phyloP scores from a whole-genome alignment of 2,113 vertebrate species.

The Scartelaos histophorus region DNA sequence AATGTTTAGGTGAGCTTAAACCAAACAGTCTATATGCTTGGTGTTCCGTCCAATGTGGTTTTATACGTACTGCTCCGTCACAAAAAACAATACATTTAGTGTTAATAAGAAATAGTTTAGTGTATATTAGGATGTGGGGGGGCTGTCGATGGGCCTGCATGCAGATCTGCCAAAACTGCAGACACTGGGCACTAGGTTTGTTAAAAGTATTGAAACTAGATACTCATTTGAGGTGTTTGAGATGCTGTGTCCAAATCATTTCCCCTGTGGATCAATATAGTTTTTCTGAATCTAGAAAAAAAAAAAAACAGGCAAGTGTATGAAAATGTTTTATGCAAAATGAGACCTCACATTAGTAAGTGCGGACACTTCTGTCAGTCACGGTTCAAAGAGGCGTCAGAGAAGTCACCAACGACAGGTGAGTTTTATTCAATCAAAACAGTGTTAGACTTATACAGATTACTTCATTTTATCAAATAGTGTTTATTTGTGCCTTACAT shows the following conservation, averaged over 20 bases:
- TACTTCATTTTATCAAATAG: too few relatives aligned
- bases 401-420: not conserved
- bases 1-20: too few relatives aligned
- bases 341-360: not conserved
- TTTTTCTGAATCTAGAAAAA: too few relatives aligned
- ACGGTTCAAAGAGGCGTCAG: not conserved
- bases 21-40: too few relatives aligned
- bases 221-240: too few relatives aligned
- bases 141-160: too few relatives aligned
- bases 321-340: constrained; percentile 1
- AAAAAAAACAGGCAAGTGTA: not conserved
- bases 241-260: too few relatives aligned
- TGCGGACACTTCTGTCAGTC: not conserved
- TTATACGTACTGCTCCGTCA: constrained; percentile 32
- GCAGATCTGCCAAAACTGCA: not conserved
- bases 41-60: constrained; percentile 15
- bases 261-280: too few relatives aligned
- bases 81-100: not conserved
- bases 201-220: too few relatives aligned
- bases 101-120: not conserved
- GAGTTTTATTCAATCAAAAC: not conserved
- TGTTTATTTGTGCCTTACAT: too few relatives aligned
- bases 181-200: too few relatives aligned
- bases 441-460: not conserved
- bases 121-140: too few relatives aligned